These are phyloP conservation scores for Platycheirus rosarum DNA, from an alignment of 2,888 invertebrate species.

Conservation along the genomic window DNA sequence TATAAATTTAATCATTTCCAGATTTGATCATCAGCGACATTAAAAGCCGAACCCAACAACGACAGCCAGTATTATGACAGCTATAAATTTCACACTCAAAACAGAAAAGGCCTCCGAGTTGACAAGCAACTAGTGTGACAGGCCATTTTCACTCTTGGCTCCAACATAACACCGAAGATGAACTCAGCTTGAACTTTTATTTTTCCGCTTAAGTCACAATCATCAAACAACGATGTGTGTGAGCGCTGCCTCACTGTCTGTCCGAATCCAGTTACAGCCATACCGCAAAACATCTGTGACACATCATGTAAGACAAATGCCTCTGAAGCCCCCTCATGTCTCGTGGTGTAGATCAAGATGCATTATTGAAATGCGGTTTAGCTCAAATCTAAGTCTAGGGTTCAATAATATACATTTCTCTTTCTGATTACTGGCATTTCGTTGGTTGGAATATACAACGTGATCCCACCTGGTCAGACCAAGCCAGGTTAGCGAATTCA, in stretches of 20 bases:
- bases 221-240: background rate
- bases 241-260: slow-evolving; percentile 66
- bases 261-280: slow-evolving; percentile 51
- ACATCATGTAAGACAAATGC: slow-evolving; percentile 52
- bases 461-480: slow-evolving; percentile 47
- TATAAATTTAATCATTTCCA: background rate
- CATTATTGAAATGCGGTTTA: slow-evolving; percentile 53
- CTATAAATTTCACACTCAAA: slow-evolving; percentile 15
- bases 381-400: slow-evolving; percentile 55
- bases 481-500: slow-evolving; percentile 34
- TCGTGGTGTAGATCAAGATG: background rate
- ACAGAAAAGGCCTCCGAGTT: slow-evolving; percentile 30
- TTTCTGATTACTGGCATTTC: slow-evolving; percentile 2
- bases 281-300: slow-evolving; percentile 57
- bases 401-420: slow-evolving; percentile 44
- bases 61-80: slow-evolving; percentile 9
- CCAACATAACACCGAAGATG: slow-evolving; percentile 52
- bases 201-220: slow-evolving; percentile 21
- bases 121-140: slow-evolving; percentile 52
- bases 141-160: slow-evolving; percentile 39
- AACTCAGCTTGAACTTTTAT: slow-evolving; percentile 63
- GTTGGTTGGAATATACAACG: slow-evolving; percentile 3
- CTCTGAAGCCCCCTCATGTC: background rate
- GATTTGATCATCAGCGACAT: background rate
- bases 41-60: background rate